These are phyloP conservation scores for Volucella inanis DNA, from an alignment of 2,888 invertebrate genomes.

Conservation along the genomic window DNA sequence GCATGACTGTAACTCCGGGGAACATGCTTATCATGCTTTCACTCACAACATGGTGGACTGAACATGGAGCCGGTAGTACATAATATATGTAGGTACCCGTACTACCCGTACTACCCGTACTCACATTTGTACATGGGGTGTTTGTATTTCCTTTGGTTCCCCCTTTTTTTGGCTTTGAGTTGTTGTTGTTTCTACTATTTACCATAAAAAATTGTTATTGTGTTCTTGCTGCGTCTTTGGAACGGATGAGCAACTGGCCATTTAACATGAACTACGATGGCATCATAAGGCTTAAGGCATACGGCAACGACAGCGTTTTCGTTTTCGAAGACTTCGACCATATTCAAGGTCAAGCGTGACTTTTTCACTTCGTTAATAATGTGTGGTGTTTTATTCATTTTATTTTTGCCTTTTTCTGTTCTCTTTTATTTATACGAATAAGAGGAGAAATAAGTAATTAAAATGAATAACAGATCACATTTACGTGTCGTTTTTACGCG, in stretches of 20 bases:
- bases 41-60: conserved; percentile 7
- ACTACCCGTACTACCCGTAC: background rate
- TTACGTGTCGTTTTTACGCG: no score
- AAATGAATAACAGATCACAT: no score
- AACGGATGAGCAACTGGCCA: conserved; percentile 48
- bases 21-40: conserved; percentile 37
- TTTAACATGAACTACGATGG: conserved; percentile 36
- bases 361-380: conserved; percentile 42
- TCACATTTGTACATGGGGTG: background rate
- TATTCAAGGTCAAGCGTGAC: conserved; percentile 72
- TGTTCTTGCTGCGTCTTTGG: conserved; percentile 15
- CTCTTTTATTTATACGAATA: background rate
- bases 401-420: conserved; percentile 26
- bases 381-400: conserved; percentile 4
- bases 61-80: background rate
- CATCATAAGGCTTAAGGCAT: background rate
- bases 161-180: background rate
- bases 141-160: conserved; percentile 20
- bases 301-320: conserved; percentile 61
- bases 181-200: conserved; percentile 23
- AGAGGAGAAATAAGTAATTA: background rate
- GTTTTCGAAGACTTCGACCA: conserved; percentile 62
- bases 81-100: background rate
- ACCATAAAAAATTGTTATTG: conserved; percentile 42
- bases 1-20: conserved; percentile 41